These are phyloP conservation scores for Pseudonaja textilis DNA, from an alignment of 2,113 vertebrate species.

Conservation along the genomic window DNA sequence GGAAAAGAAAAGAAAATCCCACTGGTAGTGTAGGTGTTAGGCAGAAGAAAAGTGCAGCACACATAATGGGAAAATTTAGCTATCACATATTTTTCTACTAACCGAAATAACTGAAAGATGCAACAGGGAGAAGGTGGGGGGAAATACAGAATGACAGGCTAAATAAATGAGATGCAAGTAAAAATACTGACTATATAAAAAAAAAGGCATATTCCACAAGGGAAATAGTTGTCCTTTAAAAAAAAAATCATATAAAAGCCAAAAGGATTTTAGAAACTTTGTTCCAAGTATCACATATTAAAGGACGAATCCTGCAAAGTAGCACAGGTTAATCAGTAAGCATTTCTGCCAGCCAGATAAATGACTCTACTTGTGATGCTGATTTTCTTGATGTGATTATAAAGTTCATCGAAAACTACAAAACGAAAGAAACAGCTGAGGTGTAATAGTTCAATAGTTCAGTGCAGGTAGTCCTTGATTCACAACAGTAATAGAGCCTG, in stretches of 20 bases:
- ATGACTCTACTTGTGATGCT: neutral
- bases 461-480: neutral
- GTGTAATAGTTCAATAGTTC: constrained; percentile 2
- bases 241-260: constrained; percentile 19
- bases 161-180: constrained; percentile 29
- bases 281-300: constrained; percentile 4
- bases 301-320: constrained; percentile 1
- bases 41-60: constrained; percentile 24
- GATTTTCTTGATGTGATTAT: neutral
- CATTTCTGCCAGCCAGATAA: neutral
- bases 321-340: neutral
- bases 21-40: constrained; percentile 15
- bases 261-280: constrained; percentile 6
- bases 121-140: neutral
- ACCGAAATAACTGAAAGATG: constrained; percentile 22
- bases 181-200: constrained; percentile 15
- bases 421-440: neutral
- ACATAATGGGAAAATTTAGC: constrained; percentile 36
- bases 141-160: constrained; percentile 15
- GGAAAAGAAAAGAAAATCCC: constrained; percentile 11
- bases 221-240: constrained; percentile 26
- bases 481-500: neutral
- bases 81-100: constrained; percentile 34
- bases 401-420: neutral
- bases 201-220: constrained; percentile 8